Evolutionary conservation across 1,140 invertebrate species (phyloP), one percentile per base, ranked within the genome.

Genomic region (Drosophila sturtevanti): DNA sequence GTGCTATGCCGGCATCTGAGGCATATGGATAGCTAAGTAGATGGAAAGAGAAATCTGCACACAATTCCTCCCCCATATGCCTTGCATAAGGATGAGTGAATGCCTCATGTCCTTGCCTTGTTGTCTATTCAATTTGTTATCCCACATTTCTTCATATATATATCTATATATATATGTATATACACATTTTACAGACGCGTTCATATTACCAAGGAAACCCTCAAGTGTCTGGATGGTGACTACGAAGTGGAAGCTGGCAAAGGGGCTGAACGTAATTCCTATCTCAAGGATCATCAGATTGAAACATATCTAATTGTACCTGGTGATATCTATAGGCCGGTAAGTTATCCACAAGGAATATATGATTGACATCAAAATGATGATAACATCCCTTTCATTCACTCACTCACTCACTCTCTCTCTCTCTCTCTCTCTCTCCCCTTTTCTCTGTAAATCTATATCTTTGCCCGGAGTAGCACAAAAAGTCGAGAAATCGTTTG

Each of bases 141-240:
- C 7, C 16, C n/a, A 48, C 41, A 48, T 48, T 44, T 44, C 41
- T 44, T 16, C 16, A 14, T n/a, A 18, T 35, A 6, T 31, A 31
- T 31, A 6, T 5, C n/a, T n/a, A 41, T 41, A 16, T 41, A 4
- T 41, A 16, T 41, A 44, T 44, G 7, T 18, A 18, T 48, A 48
- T 21, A 16, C 11, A 48, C 16, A 48, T 48, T 35, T 44, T 37
- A 27, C 67, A 98, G 98, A 38, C 94, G 97, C 56, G 96, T 99
- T n/a, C 98, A 99, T 92, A 97, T 99, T 61, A 99, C 98, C 0
- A 95, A 96, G 90, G 97, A 98, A 87, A 98, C 98, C 0, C 93
- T 98, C 21, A 94, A 95, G 14, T 97, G 95, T 90, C 94, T 99
- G 48, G 96, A 96, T 52, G 96, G 95, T 31, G 96, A 97, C 81